Evolutionary conservation across 2,888 invertebrate species (phyloP), one percentile per base, ranked within the genome.

Genomic region (Nasonovia ribisnigri): DNA sequence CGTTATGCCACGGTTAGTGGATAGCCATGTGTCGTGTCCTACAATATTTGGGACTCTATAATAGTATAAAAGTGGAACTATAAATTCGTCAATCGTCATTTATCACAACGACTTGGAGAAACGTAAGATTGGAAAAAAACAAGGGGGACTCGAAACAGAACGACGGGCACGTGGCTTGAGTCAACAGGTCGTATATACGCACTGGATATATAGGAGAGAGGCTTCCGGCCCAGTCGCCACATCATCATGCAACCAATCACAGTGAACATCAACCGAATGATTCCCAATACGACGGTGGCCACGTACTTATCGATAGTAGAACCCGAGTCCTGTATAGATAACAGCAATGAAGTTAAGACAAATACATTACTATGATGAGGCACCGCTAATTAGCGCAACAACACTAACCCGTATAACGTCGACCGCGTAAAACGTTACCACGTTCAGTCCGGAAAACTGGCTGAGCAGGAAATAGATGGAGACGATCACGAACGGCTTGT

Each of bases 391-490:
- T 5, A 16, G 20, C 16, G 13, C 0, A 29, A 86, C 5, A 43
- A 54, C 26, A 84, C 51, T 95, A 95, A 97, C 97, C 96, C 96
- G 95, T 95, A 97, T 97, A 1, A 97, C 97, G 95, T 97, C 96
- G 8, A 97, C 97, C 10, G 97, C 97, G 95, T 97, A 97, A 95
- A 97, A 97, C 0, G 97, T 97, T 51, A 97, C 96, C 1, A 97
- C 97, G 95, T 97, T 97, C 26, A 97, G 97, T 0, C 97, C 97
- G 92, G 97, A 97, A 96, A 97, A 97, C 95, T 97, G 97, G 95
- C 97, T 97, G 91, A 97, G 97, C 95, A 97, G 96, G 95, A 97
- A 97, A 95, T 97, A 97, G 0, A 97, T 95, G 4, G 97, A 96
- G 2, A 97, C 95, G 89, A 97, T 96, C 0, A 96, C 95, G 95